Evolutionary conservation across 2,888 invertebrate species (phyloP), one percentile per base, ranked within the genome.

Genomic region (Monopis laevigella): DNA sequence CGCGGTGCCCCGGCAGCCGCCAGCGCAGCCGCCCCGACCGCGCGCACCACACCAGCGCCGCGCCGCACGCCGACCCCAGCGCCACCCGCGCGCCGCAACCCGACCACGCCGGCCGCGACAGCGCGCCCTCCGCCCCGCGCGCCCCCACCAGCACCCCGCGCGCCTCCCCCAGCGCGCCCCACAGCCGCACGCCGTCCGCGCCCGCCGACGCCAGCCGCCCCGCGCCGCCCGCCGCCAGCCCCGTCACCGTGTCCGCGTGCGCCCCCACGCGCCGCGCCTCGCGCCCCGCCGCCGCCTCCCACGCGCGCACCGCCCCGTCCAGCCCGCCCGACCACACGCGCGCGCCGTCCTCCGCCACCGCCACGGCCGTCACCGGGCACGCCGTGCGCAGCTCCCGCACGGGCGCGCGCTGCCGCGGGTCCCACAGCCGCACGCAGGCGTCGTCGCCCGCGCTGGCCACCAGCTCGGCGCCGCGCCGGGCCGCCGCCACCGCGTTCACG

Each of bases 1-100:
- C 99, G 71, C 95, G 92, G 70, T 99, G 99, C 0, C 99, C 99
- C 0, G 99, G 98, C 51, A 99, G 82, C 75, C 96, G 97, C 80
- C 98, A 99, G 24, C 97, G 72, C 51, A 98, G 92, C 46, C 96
- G 85, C 18, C 97, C 84, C 1, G 93, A 88, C 1, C 93, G 93
- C 1, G 96, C 96, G 67, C 99, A 98, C 99, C 99, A 99, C 46
- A 99, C 84, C 67, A 98, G 96, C 19, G 98, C 91, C 73, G 90
- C 94, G 35, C 98, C 85, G 75, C 99, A 99, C 0, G 97, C 91
- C 0, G 98, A 98, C 0, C 99, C 99, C 0, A 93, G 89, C 2
- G 92, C 84, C 46, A 80, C 74, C 81, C 80, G 46, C 1, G 44
- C 4, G 7, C 5, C 7, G 3, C 11, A 43, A 16, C n/a, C 99